Evolutionary conservation across 1,140 invertebrate genomes (phyloP).

Genomic region (Conus betulinus): DNA sequence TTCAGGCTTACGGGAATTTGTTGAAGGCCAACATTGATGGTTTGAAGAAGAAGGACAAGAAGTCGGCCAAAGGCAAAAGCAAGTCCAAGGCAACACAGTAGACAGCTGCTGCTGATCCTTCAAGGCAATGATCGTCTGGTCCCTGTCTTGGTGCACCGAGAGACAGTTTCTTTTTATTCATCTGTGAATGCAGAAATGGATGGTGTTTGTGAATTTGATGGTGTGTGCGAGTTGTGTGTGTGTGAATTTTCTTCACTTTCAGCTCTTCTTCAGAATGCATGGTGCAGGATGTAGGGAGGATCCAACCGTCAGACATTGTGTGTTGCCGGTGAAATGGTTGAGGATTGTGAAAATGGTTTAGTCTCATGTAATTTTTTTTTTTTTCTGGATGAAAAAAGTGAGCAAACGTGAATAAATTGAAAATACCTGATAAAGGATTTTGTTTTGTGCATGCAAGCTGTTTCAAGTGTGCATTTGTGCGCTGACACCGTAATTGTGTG

Average conservation of each 20-base stretch:
- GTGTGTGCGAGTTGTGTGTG: no score
- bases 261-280: no score
- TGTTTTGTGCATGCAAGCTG: not conserved
- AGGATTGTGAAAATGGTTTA: not conserved
- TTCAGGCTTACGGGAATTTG: slow-evolving; percentile 85
- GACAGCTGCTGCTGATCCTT: not conserved
- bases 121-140: not conserved
- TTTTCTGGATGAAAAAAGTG: not conserved
- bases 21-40: slow-evolving; percentile 91
- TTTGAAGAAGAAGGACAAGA: slow-evolving; percentile 89
- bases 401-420: not conserved
- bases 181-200: not conserved
- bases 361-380: not conserved
- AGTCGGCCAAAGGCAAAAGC: slow-evolving; percentile 78
- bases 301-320: no score
- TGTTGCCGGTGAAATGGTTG: not conserved
- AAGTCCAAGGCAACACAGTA: slow-evolving; percentile 81
- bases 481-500: not conserved
- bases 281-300: no score
- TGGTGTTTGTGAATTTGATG: not conserved
- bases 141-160: not conserved
- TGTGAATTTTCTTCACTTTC: no score
- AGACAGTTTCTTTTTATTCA: not conserved
- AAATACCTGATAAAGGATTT: not conserved
- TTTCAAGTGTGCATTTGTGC: not conserved